Evolutionary conservation across 2,888 invertebrate species (phyloP).

Genomic region (Parthenolecanium corni): DNA sequence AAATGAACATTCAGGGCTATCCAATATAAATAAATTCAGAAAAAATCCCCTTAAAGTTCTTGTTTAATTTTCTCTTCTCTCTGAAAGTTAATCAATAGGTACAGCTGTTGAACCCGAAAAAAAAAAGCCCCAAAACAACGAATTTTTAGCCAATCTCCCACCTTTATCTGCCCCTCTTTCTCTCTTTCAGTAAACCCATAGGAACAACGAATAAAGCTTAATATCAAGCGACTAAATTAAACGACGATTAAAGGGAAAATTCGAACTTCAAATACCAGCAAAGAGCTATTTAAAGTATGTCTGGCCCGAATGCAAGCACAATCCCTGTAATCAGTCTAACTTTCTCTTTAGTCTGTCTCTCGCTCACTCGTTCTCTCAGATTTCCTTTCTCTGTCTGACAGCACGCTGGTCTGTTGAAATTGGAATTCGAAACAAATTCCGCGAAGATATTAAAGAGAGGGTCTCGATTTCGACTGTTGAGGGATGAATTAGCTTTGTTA

Average conservation of each 20-base stretch:
- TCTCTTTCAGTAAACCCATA: not conserved
- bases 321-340: slow-evolving; percentile 25
- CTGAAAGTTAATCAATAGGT: too few relatives aligned
- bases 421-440: slow-evolving; percentile 28
- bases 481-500: slow-evolving; percentile 26
- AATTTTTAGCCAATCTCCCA: too few relatives aligned
- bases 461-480: slow-evolving; percentile 22
- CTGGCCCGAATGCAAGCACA: slow-evolving; percentile 14
- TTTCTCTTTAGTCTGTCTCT: slow-evolving; percentile 16
- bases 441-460: slow-evolving; percentile 25
- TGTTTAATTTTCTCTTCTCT: too few relatives aligned
- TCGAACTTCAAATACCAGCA: slow-evolving; percentile 23
- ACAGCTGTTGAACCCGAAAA: too few relatives aligned
- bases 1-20: too few relatives aligned
- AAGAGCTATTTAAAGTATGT: slow-evolving; percentile 22
- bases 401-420: slow-evolving; percentile 17
- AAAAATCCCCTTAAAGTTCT: too few relatives aligned
- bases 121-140: too few relatives aligned
- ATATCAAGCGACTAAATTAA: slow-evolving; percentile 22
- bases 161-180: too few relatives aligned
- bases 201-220: slow-evolving; percentile 6
- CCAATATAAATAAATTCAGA: too few relatives aligned
- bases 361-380: too few relatives aligned
- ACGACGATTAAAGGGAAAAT: slow-evolving; percentile 24
- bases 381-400: not conserved